Evolutionary conservation across 2,797 vertebrate species (phyloP).

Genomic region (Spinus pinus): DNA sequence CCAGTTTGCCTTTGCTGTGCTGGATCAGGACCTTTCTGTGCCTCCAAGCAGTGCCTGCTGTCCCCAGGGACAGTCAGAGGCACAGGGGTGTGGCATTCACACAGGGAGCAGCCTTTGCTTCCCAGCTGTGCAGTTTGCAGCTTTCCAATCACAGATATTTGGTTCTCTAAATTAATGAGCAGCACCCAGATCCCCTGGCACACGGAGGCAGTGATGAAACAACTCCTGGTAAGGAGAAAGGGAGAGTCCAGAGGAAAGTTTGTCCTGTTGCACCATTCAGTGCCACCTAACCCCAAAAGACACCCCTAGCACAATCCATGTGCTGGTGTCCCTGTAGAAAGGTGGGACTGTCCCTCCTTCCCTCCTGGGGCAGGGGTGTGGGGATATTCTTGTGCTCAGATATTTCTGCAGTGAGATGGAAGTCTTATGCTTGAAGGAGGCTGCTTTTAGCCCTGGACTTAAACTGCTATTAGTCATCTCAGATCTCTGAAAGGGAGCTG

Average conservation of each 20-base stretch:
- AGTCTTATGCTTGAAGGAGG: not conserved
- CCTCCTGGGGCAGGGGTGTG: not conserved
- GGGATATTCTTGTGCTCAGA: not conserved
- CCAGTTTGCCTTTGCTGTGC: not conserved
- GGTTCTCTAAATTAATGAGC: conserved; percentile 15
- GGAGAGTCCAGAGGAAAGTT: not conserved
- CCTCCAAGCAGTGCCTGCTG: not conserved
- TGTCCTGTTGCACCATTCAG: not conserved
- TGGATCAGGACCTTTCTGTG: not conserved
- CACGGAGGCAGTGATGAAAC: not conserved
- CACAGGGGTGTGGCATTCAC: rapidly evolving
- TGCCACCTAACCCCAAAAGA: not conserved
- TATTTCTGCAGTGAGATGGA: not conserved
- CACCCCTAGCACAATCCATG: not conserved
- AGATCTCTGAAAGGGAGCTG: not conserved
- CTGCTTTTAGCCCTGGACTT: not conserved
- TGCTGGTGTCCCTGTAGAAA: not conserved
- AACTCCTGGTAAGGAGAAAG: not conserved
- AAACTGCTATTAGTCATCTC: not conserved
- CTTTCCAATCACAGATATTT: not conserved
- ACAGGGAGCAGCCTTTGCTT: not conserved
- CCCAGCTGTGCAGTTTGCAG: not conserved
- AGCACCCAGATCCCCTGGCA: conserved; percentile 43
- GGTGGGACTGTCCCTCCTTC: not conserved
- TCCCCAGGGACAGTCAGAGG: not conserved